A percentile compares a stretch with the other conserved stretches of the same genome.
These are phyloP conservation scores for Zoanthus solanderi DNA, from an alignment of 92 coral and sea anemone species.

Conservation along the genomic window DNA sequence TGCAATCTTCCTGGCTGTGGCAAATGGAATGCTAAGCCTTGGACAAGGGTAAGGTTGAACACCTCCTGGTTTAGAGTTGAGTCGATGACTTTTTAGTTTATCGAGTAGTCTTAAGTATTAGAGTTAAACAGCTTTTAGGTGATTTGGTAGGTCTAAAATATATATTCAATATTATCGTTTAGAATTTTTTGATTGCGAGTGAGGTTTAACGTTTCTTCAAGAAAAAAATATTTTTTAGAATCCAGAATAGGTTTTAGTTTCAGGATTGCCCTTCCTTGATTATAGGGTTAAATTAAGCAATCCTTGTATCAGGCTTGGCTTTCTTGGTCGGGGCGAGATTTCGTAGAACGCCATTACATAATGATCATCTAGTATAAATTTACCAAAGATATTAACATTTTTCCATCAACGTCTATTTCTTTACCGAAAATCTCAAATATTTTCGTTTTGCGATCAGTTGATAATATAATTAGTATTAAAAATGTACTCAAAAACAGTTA, in stretches of 20 bases:
- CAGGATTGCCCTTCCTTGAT: not conserved
- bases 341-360: not conserved
- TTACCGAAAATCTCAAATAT: too few relatives aligned
- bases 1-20: conserved; percentile 70
- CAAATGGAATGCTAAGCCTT: conserved; percentile 61
- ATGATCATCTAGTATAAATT: too few relatives aligned
- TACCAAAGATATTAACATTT: too few relatives aligned
- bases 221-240: too few relatives aligned
- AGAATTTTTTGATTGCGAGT: not conserved
- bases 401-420: too few relatives aligned
- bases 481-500: too few relatives aligned
- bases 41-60: conserved; percentile 58
- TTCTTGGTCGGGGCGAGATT: not conserved
- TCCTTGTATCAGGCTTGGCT: not conserved
- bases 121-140: too few relatives aligned
- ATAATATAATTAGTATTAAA: too few relatives aligned
- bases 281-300: not conserved
- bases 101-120: not conserved
- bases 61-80: not conserved
- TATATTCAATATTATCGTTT: too few relatives aligned
- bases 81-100: not conserved
- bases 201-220: not conserved
- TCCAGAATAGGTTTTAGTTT: too few relatives aligned
- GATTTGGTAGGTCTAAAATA: too few relatives aligned
- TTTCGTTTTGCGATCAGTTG: too few relatives aligned